A percentile compares a stretch with the other conserved stretches of the same genome.
Evolutionary conservation across 2,888 invertebrate species (phyloP).

Genomic region (Amblyjoppa proteus): DNA sequence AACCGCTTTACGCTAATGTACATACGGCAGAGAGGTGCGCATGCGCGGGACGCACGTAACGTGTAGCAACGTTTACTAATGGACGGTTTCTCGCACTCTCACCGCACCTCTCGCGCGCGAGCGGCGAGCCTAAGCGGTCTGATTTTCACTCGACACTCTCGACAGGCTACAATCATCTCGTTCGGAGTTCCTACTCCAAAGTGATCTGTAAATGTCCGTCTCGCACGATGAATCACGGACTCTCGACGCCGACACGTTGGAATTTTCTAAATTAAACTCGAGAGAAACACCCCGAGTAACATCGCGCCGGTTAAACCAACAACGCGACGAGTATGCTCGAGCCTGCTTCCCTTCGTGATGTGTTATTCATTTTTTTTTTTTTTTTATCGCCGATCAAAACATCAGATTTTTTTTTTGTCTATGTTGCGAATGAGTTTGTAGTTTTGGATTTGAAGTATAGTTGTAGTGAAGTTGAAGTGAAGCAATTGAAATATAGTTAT

Average conservation of each 20-base stretch:
- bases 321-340: background rate
- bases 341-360: background rate
- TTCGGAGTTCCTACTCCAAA: conserved; percentile 45
- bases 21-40: background rate
- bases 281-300: background rate
- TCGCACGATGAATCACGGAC: conserved; percentile 24
- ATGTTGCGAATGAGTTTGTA: no score
- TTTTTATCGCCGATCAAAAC: background rate
- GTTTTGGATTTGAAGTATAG: no score
- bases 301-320: conserved; percentile 22
- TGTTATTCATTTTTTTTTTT: background rate
- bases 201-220: conserved; percentile 59
- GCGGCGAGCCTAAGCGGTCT: background rate
- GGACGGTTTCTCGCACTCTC: conserved; percentile 39
- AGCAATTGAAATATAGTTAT: no score
- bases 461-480: no score
- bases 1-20: conserved; percentile 22
- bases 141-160: conserved; percentile 58
- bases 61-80: conserved; percentile 46
- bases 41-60: background rate
- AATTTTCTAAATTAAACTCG: conserved; percentile 44
- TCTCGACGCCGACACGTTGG: background rate
- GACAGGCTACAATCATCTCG: conserved; percentile 63
- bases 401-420: no score
- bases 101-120: background rate